Conservation (phyloP, 1,140 invertebrate species). For the Lasioglossum baleicum region DNA sequence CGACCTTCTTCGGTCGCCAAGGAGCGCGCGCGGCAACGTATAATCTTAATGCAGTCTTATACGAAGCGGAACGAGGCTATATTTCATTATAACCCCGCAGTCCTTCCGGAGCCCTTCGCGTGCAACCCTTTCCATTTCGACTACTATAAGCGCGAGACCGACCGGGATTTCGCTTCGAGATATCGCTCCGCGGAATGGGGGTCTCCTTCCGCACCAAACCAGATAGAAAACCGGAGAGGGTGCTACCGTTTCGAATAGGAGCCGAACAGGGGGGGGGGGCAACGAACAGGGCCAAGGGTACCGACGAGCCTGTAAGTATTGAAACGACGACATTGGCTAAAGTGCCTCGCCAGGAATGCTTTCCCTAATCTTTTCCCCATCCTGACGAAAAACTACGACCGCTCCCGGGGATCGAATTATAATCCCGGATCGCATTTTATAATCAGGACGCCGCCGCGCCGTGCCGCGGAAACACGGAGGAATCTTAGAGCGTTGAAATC, state of each 20-base stretch:
- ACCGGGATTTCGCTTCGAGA: slow-evolving; percentile 60
- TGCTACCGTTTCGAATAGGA: slow-evolving; percentile 35
- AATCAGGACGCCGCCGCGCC: slow-evolving; percentile 36
- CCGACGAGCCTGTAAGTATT: slow-evolving; percentile 52
- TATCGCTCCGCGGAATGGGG: slow-evolving; percentile 52
- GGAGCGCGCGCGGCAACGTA: slow-evolving; percentile 69
- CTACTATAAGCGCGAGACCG: slow-evolving; percentile 61
- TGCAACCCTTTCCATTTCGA: slow-evolving; percentile 76
- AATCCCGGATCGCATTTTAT: slow-evolving; percentile 50
- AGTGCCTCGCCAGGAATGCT: slow-evolving; percentile 61
- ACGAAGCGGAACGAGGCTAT: slow-evolving; percentile 78
- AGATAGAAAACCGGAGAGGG: slow-evolving; percentile 49
- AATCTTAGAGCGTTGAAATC: slow-evolving; percentile 18
- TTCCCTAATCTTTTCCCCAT: slow-evolving; percentile 66
- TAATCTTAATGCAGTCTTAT: slow-evolving; percentile 81
- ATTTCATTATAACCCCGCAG: slow-evolving; percentile 80
- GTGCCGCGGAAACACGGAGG: neutral
- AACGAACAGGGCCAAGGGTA: neutral
- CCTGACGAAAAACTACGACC: slow-evolving; percentile 54
- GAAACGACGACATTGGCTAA: slow-evolving; percentile 66
- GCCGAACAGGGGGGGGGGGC: neutral
- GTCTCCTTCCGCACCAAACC: slow-evolving; percentile 23
- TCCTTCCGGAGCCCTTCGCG: slow-evolving; percentile 69
- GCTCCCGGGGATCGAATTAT: slow-evolving; percentile 39
- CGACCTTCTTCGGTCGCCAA: slow-evolving; percentile 73